A percentile compares a stretch with the other conserved stretches of the same genome.
These are phyloP conservation scores for Drosophila pseudoobscura DNA, from an alignment of 1,140 invertebrate genomes.

Conservation along the genomic window DNA sequence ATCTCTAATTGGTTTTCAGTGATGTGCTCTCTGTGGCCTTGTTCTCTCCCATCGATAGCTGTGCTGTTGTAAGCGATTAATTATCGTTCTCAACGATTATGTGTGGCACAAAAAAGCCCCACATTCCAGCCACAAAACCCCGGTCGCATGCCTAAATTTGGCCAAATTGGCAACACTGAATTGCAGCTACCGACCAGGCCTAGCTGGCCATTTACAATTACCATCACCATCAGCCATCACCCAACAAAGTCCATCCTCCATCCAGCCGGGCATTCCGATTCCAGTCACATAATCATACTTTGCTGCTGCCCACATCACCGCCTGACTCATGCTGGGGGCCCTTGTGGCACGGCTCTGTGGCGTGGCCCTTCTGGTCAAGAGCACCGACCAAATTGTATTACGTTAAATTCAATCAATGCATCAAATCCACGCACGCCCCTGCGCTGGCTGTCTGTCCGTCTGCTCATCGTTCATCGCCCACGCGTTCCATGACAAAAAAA, in stretches of 20 bases:
- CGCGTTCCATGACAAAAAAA: constrained; percentile 30
- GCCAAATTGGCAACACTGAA: constrained; percentile 54
- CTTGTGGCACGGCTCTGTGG: constrained; percentile 31
- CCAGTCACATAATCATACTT: constrained; percentile 63
- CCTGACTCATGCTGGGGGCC: constrained; percentile 67
- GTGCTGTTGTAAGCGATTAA: too few relatives aligned
- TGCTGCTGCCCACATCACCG: constrained; percentile 17
- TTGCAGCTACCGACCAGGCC: constrained; percentile 15
- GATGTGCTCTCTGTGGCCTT: too few relatives aligned
- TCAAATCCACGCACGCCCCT: constrained; percentile 44
- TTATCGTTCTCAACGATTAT: too few relatives aligned
- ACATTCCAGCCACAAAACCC: constrained; percentile 6
- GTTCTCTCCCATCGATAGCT: too few relatives aligned
- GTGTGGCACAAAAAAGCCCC: too few relatives aligned
- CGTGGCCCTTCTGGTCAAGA: constrained; percentile 52
- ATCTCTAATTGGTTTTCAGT: too few relatives aligned
- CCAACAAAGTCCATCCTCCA: constrained; percentile 13
- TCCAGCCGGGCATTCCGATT: constrained; percentile 29
- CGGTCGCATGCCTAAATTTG: constrained; percentile 46
- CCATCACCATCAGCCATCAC: constrained; percentile 27
- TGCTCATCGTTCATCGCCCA: constrained; percentile 43
- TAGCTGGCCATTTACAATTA: constrained; percentile 42
- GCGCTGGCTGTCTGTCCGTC: too few relatives aligned
- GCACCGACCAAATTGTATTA: constrained; percentile 41
- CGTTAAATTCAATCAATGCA: constrained; percentile 78